Evolutionary conservation across 2,888 invertebrate genomes (phyloP).

Genomic region (Drosophila differens): DNA sequence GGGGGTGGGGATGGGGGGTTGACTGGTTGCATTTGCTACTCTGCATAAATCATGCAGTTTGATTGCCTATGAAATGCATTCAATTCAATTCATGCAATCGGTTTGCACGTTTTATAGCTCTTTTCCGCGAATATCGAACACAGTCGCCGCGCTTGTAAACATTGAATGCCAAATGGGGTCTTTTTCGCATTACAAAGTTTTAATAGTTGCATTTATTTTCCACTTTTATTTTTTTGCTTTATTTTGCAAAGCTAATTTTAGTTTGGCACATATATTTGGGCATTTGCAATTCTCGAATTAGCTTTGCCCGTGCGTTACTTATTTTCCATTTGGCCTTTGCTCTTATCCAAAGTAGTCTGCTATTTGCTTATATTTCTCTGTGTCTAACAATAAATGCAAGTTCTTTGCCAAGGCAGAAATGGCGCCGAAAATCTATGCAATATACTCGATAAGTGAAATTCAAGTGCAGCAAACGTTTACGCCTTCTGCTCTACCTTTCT

Average conservation of each 20-base stretch:
- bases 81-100: conserved; percentile 71
- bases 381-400: conserved; percentile 33
- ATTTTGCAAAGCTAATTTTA: conserved; percentile 37
- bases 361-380: neutral
- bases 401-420: conserved; percentile 6
- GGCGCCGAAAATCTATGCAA: conserved; percentile 42
- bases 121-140: conserved; percentile 24
- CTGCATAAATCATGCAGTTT: conserved; percentile 73
- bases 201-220: conserved; percentile 10
- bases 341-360: conserved; percentile 20
- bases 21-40: conserved; percentile 22
- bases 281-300: conserved; percentile 34
- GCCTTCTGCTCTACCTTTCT: neutral
- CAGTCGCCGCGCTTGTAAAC: conserved; percentile 32
- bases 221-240: neutral
- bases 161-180: conserved; percentile 1
- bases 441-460: conserved; percentile 25
- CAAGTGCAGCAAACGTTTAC: conserved; percentile 28
- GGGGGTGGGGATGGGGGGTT: neutral
- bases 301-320: conserved; percentile 1
- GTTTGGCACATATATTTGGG: conserved; percentile 20
- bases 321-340: conserved; percentile 32
- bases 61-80: conserved; percentile 65
- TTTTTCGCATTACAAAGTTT: conserved; percentile 18
- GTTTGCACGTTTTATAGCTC: conserved; percentile 61